Evolutionary conservation across 2,113 vertebrate species (phyloP).

Genomic region (Toxostoma redivivum): DNA sequence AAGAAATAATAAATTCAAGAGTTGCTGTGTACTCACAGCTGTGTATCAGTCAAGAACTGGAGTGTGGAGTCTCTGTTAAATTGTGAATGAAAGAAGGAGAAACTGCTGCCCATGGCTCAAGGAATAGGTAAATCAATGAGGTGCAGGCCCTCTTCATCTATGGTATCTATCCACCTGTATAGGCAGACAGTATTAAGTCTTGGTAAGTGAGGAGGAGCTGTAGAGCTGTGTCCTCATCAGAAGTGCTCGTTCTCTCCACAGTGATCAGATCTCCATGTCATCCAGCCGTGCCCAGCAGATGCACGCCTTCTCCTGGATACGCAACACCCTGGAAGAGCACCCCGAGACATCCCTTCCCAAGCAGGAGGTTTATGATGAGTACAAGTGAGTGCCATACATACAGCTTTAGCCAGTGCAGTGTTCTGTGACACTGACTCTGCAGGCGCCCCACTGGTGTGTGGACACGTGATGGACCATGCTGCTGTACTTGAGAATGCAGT

Average conservation of each 20-base stretch:
- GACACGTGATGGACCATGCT: rapidly evolving
- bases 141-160: neutral
- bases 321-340: slow-evolving; percentile 94
- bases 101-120: neutral
- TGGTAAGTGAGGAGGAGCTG: neutral
- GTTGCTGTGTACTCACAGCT: rapidly evolving
- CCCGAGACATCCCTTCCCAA: slow-evolving; percentile 98
- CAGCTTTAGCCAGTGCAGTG: rapidly evolving
- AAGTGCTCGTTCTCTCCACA: slow-evolving; percentile 49
- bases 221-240: neutral
- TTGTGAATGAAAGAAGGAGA: neutral
- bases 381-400: slow-evolving; percentile 82
- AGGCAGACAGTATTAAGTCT: neutral
- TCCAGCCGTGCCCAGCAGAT: slow-evolving; percentile 96
- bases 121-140: neutral
- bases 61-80: neutral
- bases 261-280: slow-evolving; percentile 91
- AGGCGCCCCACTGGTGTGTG: neutral
- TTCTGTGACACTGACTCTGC: neutral
- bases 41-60: neutral
- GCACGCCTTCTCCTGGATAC: slow-evolving; percentile 97
- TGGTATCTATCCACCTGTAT: neutral
- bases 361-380: slow-evolving; percentile 98
- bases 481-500: neutral
- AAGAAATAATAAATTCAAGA: neutral